Percentiles rank a stretch among this genome's conserved stretches.
Conservation (phyloP, 2,797 vertebrate species). For the Characodon lateralis region DNA sequence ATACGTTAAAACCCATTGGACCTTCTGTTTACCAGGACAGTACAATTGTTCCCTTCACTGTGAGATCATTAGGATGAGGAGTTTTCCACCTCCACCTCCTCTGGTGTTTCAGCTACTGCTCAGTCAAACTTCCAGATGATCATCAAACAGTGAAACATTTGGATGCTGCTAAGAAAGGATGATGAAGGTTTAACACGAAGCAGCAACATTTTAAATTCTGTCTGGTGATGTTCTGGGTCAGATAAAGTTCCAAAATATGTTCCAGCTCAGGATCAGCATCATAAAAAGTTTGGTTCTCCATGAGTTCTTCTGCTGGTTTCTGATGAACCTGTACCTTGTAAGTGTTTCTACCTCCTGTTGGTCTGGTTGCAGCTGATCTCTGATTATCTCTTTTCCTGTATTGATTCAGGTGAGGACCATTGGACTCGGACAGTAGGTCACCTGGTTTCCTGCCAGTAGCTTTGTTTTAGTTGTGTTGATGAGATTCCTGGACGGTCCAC, state of each 20-base stretch:
- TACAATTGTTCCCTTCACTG: too few relatives aligned
- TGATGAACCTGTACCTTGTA: neutral
- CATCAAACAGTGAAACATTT: too few relatives aligned
- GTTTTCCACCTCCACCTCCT: neutral
- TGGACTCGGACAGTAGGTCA: neutral
- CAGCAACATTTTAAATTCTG: too few relatives aligned
- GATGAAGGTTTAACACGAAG: too few relatives aligned
- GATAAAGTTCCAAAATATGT: neutral
- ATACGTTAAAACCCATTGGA: too few relatives aligned
- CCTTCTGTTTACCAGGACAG: too few relatives aligned
- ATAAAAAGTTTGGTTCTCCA: neutral
- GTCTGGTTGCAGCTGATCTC: neutral
- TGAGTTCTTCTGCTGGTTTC: neutral
- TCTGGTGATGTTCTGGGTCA: neutral
- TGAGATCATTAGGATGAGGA: too few relatives aligned
- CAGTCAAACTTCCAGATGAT: neutral
- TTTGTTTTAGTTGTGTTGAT: neutral
- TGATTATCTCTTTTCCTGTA: constrained; percentile 2
- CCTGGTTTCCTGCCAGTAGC: neutral
- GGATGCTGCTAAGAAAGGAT: too few relatives aligned
- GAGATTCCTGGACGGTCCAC: neutral
- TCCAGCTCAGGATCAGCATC: neutral
- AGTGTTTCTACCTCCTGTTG: neutral
- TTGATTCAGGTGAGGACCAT: neutral
- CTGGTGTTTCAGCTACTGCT: neutral